Base-by-base conservation (phyloP, 1,140 invertebrate species). In the Drosophila takahashii region DNA sequence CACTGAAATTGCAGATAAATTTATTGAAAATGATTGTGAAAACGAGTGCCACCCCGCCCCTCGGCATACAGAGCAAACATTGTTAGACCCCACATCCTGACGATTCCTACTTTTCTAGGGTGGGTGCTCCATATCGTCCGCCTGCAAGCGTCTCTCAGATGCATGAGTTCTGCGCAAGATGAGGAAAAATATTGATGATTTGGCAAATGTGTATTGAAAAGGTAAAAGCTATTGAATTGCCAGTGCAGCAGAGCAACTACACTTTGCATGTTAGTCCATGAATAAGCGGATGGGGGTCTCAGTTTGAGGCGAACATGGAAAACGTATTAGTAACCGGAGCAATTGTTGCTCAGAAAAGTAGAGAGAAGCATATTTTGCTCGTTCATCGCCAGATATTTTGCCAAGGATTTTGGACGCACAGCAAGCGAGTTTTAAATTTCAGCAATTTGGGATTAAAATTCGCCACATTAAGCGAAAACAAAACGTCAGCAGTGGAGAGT, bases 21-120 rank as follows among this genome's bases (percentile, higher is more conserved):
- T 89, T 89, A 87, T 87, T 83, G 84, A 87, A 89, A 87, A 87
- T 87, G 84, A 80, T 89, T 87, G 62, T 65, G 47, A 56, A 47
- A 69, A 53, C 60, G 57, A 61, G 53, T 60, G 50, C 22, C 39
- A 44, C n/a, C 61, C 9, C 16, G 27, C 29, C 15, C 9, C 39
- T 11, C 6, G 39, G 32, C 47, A 32, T 32, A 39, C 50, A 73
- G 50, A 48, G 11, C 51, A 74, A 74, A 75, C 59, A 75, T 75
- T 74, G 51, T 41, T 15, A 50, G 13, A 32, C 34, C 32, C 50
- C 26, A 5, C 2, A 13, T 4, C 9, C 37, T 29, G 53, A 29
- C 27, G 16, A 34, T 13, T 32, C 11, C 27, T 37, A 39, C 39
- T 69, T 69, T 22, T 22, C n/a, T 22, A 22, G 22, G 22, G 22